phyloP scores from a whole-genome alignment of 2,113 vertebrate genomes.

The Scortum barcoo region DNA sequence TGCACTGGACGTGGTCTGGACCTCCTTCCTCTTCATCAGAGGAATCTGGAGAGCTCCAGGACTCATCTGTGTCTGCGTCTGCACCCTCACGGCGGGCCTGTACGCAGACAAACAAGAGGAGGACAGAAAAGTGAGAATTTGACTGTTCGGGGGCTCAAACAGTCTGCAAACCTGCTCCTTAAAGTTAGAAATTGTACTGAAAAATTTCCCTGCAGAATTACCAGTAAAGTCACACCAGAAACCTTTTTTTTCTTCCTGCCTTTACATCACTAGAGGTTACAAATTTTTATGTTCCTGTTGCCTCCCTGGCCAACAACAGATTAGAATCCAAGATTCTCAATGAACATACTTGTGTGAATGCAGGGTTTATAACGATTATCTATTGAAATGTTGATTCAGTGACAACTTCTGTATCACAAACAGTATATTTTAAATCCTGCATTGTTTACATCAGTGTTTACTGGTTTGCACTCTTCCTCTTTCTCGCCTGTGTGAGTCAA shows the following conservation, averaged over 20 bases:
- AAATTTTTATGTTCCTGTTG: neutral
- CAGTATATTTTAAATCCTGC: neutral
- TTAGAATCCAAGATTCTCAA: no score
- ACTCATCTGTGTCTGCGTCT: conserved; percentile 91
- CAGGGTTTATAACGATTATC: no score
- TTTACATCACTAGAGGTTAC: neutral
- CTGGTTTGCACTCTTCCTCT: neutral
- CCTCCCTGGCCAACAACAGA: neutral
- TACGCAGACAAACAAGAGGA: neutral
- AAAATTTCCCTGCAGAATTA: neutral
- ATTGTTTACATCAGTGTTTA: neutral
- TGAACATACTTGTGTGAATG: no score
- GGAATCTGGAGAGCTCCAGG: conserved; percentile 92
- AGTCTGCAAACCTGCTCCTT: neutral
- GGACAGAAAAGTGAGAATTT: neutral
- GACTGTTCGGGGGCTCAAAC: neutral
- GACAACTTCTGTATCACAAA: no score
- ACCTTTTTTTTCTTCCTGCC: neutral
- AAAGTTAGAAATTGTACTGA: neutral
- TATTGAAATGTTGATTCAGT: no score
- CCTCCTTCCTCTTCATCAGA: conserved; percentile 93
- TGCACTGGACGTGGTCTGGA: conserved; percentile 95
- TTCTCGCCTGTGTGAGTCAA: neutral
- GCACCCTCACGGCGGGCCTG: conserved; percentile 87
- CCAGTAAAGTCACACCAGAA: neutral